phyloP scores from a whole-genome alignment of 1,140 invertebrate genomes.

The Anastrepha obliqua region DNA sequence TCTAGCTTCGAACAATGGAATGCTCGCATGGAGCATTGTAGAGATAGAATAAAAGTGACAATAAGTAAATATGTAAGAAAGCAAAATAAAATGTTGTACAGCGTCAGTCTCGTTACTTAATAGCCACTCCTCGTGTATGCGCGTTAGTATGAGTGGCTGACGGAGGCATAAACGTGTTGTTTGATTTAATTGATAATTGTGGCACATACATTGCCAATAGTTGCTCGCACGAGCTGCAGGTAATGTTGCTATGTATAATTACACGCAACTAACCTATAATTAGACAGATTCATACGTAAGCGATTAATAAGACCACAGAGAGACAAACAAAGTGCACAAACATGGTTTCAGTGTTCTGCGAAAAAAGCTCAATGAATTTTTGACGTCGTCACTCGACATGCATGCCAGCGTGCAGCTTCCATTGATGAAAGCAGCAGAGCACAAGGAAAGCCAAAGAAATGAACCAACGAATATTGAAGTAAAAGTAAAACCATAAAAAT shows the following conservation, averaged over 20 bases:
- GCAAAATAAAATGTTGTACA: no score
- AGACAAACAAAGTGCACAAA: neutral
- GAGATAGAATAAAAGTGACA: no score
- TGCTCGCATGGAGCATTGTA: no score
- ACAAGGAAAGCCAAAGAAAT: no score
- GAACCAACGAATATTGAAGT: neutral
- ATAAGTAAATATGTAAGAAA: no score
- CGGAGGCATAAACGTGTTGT: slow-evolving; percentile 18
- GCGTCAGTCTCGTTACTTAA: no score
- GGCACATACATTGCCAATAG: neutral
- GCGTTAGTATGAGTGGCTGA: neutral
- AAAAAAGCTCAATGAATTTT: slow-evolving; percentile 44
- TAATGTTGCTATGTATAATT: neutral
- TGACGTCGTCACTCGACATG: neutral
- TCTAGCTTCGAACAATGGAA: no score
- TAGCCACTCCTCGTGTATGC: no score
- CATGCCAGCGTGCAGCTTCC: neutral
- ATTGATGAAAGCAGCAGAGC: neutral
- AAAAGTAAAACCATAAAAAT: neutral
- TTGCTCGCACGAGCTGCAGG: neutral
- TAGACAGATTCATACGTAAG: neutral
- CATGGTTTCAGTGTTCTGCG: neutral
- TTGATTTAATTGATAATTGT: slow-evolving; percentile 24
- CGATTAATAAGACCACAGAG: slow-evolving; percentile 1
- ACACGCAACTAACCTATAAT: neutral